Base-by-base conservation (phyloP, 2,888 invertebrate genomes). In the Endomychus coccineus region DNA sequence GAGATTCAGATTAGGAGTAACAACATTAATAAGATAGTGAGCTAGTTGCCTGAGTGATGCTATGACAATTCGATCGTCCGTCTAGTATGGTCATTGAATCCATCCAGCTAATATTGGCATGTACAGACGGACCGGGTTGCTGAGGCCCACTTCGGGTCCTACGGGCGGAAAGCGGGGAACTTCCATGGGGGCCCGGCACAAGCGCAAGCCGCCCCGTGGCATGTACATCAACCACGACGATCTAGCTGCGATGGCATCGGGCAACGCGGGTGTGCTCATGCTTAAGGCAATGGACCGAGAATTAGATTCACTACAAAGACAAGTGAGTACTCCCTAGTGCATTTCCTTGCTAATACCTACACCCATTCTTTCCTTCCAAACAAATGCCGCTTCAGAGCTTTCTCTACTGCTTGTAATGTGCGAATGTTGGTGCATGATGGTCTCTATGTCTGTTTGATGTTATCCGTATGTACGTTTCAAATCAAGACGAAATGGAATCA, bases 151-250 rank as follows among this genome's bases (percentile, higher is more conserved):
- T 59, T 80, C 83, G 62, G 85, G 85, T 52, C 83, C 78, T 36
- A 55, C 61, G 47, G 58, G 58, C 16, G 71, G 74, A 63, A 74
- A 77, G 52, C 69, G 75, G 51, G 73, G 73, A 49, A 63, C 69
- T 50, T 58, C 62, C 28, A 48, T 56, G 48, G 61, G 61, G 50
- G 60, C 55, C 39, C 62, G 68, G 46, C 78, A 78, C 70, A 80
- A 80, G 70, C 83, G 91, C 62, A 87, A 88, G 66, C 87, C 95
- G 57, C 95, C 95, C 44, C 83, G 87, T 58, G 95, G 95, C 69
- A 92, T 96, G 84, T 89, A 90, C 75, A 87, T 96, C 71, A 92
- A 91, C 77, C 88, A 92, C 70, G 95, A 95, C 69, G 95, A 95
- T 75, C 78, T 96, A 67, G 83, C 89, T 52, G 81, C 87, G 54